phyloP scores from a whole-genome alignment of 1,140 invertebrate genomes.

The Hylyphantes graminicola region DNA sequence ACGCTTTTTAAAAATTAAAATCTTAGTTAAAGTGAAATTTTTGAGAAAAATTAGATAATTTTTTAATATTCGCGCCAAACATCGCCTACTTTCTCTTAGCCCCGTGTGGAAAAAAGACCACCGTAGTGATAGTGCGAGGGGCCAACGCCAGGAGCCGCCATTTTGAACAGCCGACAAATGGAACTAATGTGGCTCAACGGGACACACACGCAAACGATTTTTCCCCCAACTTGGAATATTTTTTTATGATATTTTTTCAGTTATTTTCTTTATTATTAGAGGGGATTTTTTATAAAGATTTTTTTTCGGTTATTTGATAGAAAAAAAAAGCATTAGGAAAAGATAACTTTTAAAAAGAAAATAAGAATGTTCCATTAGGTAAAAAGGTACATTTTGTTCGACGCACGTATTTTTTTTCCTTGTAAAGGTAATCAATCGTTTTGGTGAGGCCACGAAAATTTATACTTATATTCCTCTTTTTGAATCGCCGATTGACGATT shows the following conservation, averaged over 20 bases:
- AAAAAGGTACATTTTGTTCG: slow-evolving; percentile 45
- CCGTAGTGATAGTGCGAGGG: slow-evolving; percentile 37
- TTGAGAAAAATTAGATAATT: too few relatives aligned
- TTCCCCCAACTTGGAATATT: slow-evolving; percentile 7
- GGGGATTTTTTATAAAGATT: slow-evolving; percentile 2
- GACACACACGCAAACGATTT: slow-evolving; percentile 39
- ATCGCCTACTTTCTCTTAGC: slow-evolving; percentile 9
- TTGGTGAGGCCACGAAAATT: slow-evolving; percentile 11
- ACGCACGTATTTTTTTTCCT: background rate
- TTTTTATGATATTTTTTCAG: slow-evolving; percentile 34
- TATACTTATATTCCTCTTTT: slow-evolving; percentile 33
- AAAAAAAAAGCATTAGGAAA: slow-evolving; percentile 35
- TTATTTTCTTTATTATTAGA: slow-evolving; percentile 32
- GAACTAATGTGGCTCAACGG: slow-evolving; percentile 52
- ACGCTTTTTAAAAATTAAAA: too few relatives aligned
- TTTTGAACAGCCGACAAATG: slow-evolving; percentile 42
- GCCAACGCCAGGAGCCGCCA: slow-evolving; percentile 36
- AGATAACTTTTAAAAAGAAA: slow-evolving; percentile 34
- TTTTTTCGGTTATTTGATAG: slow-evolving; percentile 27
- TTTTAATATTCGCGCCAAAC: slow-evolving; percentile 1
- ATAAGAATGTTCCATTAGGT: slow-evolving; percentile 45
- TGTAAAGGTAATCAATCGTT: slow-evolving; percentile 45
- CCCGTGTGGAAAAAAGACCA: slow-evolving; percentile 19
- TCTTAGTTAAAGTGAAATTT: too few relatives aligned
- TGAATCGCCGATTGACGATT: slow-evolving; percentile 54